These are phyloP conservation scores for Mercenaria mercenaria DNA, from an alignment of 1,140 invertebrate species.

Conservation along the genomic window DNA sequence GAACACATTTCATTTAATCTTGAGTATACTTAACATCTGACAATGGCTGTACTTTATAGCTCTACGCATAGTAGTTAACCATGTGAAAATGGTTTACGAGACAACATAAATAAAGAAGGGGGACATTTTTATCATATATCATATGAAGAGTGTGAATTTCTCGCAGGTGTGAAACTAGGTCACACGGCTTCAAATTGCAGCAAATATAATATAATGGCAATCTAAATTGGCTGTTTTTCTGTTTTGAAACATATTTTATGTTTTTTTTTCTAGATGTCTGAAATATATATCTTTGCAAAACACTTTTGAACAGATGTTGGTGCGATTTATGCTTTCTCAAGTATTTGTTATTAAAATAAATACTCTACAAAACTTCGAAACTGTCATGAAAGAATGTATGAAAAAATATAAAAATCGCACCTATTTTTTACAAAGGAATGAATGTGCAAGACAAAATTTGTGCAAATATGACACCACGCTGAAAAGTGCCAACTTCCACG, in stretches of 20 bases:
- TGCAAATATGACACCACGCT: no score
- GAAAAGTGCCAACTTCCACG: no score
- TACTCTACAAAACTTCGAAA: background rate
- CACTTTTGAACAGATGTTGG: conserved; percentile 28
- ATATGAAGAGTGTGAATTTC: background rate
- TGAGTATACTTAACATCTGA: background rate
- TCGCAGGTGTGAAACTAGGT: conserved; percentile 41
- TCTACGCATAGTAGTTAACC: conserved; percentile 10
- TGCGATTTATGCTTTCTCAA: conserved; percentile 33
- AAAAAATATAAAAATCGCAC: background rate
- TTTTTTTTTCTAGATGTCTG: background rate
- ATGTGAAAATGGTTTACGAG: conserved; percentile 27
- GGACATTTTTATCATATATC: conserved; percentile 22
- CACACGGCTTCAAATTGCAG: conserved; percentile 20
- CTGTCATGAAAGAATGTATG: background rate
- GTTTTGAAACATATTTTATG: conserved; percentile 43
- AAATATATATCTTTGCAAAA: conserved; percentile 22
- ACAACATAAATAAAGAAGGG: conserved; percentile 19
- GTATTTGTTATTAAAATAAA: conserved; percentile 30
- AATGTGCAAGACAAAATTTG: no score
- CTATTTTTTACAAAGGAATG: no score
- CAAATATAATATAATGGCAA: conserved; percentile 5
- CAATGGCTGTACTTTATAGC: conserved; percentile 14
- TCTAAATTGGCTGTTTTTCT: conserved; percentile 9
- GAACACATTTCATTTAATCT: background rate